Evolutionary conservation across 2,797 vertebrate genomes (phyloP), one percentile per base, ranked within the genome.

Genomic region (Oreochromis grahami): DNA sequence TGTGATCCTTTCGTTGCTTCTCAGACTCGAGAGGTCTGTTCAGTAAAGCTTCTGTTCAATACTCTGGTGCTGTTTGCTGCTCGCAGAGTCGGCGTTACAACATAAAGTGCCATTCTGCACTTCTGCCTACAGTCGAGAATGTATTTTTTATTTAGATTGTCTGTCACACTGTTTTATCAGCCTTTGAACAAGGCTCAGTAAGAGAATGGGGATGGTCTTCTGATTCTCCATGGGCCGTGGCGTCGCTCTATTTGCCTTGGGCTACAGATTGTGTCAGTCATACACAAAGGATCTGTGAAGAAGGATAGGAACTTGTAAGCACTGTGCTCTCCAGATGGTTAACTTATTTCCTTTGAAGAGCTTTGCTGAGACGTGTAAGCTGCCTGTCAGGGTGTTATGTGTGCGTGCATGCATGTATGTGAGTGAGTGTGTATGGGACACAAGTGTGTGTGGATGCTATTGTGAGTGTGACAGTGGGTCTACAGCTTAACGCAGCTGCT

Each of bases 281-380:
- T 21, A 51, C 87, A 87, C 84, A 89, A 86, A 90, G 88, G 24
- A 58, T 84, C 84, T 83, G 53, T 55, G 48, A 48, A 85, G 84
- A 78, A 58, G 79, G 85, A 76, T 19, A 74, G 83, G 38, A 85
- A 60, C 48, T 56, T 76, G 43, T 53, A 78, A 86, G 70, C 79
- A 82, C 82, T 36, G 78, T 77, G 50, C 17, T 34, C 86, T 89
- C 51, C 74, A 86, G 65, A 89, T 78, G 70, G 74, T 88, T 92
- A 79, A 86, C 86, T 92, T 78, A 82, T 85, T 89, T 91, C 76
- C 68, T 90, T 83, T 85, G 80, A 91, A 90, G 82, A 84, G n/a
- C 88, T 89, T 92, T 85, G 78, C 88, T 78, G 87, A 87, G 82
- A 85, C n/a, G 21, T 86, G 74, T 90, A 77, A 85, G 83, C 84